phyloP scores from a whole-genome alignment of 2,113 vertebrate genomes.

The Cisticola juncidis region DNA sequence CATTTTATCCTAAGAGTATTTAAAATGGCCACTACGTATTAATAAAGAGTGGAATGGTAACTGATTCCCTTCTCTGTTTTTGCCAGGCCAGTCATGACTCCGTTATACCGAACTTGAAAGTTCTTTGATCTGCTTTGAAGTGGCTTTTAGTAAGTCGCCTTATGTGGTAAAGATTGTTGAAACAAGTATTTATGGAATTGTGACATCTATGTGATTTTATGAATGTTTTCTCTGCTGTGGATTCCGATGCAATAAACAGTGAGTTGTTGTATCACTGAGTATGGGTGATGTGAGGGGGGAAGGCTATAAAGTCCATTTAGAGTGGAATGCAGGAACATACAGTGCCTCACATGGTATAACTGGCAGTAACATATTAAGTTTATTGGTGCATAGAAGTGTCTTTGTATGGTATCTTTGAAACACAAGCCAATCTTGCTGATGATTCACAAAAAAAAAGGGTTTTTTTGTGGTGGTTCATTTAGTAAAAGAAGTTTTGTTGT shows the following conservation, averaged over 20 bases:
- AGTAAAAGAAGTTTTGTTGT: background rate
- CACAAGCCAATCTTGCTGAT: background rate
- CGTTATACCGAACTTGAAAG: background rate
- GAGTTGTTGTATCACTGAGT: background rate
- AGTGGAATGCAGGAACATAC: background rate
- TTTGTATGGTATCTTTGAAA: background rate
- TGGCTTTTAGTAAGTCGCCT: background rate
- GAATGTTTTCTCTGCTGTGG: background rate
- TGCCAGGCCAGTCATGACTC: background rate
- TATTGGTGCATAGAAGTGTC: background rate
- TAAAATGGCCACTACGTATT: background rate
- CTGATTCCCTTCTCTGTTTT: background rate
- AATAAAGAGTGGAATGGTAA: background rate
- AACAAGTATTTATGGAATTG: background rate
- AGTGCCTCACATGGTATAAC: background rate
- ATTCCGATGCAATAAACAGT: background rate
- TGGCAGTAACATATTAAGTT: background rate
- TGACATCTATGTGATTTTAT: background rate
- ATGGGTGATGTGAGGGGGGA: background rate
- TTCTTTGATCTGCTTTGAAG: background rate
- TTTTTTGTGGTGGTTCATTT: background rate
- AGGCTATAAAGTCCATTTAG: background rate
- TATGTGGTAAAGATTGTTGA: background rate
- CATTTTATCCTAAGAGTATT: background rate
- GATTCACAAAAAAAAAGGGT: background rate